Evolutionary conservation across 2,113 vertebrate species (phyloP), one percentile per base, ranked within the genome.

Genomic region (Eptatretus burgeri): DNA sequence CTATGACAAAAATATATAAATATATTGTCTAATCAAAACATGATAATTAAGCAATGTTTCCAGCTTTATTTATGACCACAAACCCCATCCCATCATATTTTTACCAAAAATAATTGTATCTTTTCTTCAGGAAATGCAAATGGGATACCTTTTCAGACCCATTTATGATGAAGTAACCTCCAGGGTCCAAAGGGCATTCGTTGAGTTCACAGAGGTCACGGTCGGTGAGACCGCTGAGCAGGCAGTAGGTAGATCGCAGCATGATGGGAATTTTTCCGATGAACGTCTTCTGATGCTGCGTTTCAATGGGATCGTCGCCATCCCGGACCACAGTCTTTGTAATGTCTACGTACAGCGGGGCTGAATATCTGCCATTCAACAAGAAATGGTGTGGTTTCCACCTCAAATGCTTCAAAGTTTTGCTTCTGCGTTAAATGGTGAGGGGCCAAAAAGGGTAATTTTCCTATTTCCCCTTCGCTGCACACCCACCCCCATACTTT

Each of bases 241-340:
- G 73, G 68, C 91, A 98, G 72, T 98, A 98, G 0, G 91, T 95
- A 51, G 91, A 98, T 64, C 91, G 84, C 18, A 98, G 75, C 91
- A 98, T 98, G 71, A 98, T 95, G 66, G 91, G 91, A 71, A 98
- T 98, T 68, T 98, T 98, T 14, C 91, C 91, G 60, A 98, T 98
- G 66, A 94, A 95, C 1, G 89, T 98, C 68, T 98, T 98, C 77
- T 98, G 91, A 72, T 95, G 91, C 65, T 98, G 91, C 0, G 91
- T 98, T 73, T 85, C 85, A 65, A 91, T 73, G 64, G 94, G 91
- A 53, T 98, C 91, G 68, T 95, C 91, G 0, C 91, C 91, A 71
- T 95, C 87, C 67, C 93, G 95, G 66, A 95, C 88, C 71, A 95
- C 87, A 13, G 91, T 98, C 73, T 98, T 98, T 4, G 89, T 98